These are phyloP conservation scores for Leptopilina clavipes DNA, from an alignment of 1,140 invertebrate genomes.

Conservation along the genomic window DNA sequence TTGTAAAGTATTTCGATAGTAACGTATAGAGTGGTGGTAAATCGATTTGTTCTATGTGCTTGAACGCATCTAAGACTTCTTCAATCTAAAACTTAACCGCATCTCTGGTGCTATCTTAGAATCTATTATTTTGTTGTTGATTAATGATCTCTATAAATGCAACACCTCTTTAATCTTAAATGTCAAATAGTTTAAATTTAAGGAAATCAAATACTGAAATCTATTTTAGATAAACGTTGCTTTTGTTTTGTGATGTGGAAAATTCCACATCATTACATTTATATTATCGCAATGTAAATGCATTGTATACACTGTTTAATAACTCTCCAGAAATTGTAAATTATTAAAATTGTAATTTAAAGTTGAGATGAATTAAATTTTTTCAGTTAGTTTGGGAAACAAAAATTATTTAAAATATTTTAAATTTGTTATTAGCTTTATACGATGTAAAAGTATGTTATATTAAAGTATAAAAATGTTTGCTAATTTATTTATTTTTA, in stretches of 20 bases:
- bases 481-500: neutral
- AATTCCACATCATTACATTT: neutral
- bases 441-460: no score
- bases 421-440: no score
- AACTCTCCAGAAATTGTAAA: no score
- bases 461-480: neutral
- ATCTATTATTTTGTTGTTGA: constrained; percentile 3
- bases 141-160: neutral
- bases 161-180: neutral
- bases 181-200: neutral
- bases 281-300: no score
- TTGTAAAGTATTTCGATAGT: constrained; percentile 27
- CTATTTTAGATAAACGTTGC: constrained; percentile 8
- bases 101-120: neutral
- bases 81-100: constrained; percentile 38
- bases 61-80: constrained; percentile 38
- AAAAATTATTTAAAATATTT: no score
- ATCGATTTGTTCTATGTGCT: constrained; percentile 40
- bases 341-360: no score
- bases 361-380: no score
- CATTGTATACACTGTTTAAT: no score
- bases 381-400: no score
- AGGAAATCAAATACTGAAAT: neutral
- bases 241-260: neutral
- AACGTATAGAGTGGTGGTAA: constrained; percentile 24